Percentiles rank a stretch among this genome's conserved stretches.
Conservation (phyloP, 2,888 invertebrate species). For the Aradus depressus region DNA sequence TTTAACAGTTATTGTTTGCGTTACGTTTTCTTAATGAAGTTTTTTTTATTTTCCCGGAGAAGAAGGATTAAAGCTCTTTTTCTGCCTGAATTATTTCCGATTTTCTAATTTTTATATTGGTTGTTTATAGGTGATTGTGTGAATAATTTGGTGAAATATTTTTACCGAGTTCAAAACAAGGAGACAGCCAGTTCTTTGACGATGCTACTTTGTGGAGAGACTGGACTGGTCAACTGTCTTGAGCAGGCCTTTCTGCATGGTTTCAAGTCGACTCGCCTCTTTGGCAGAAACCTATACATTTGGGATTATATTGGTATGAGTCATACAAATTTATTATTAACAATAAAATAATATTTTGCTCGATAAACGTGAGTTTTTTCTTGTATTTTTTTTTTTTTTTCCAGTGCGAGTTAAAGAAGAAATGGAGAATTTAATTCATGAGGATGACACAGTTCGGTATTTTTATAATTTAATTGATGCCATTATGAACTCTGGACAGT, state of each 20-base stretch:
- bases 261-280: conserved; percentile 83
- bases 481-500: conserved; percentile 69
- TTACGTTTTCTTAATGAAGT: too few species aligned
- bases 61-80: neutral
- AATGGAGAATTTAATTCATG: conserved; percentile 24
- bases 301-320: conserved; percentile 94
- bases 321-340: neutral
- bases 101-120: neutral
- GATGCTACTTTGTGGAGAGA: conserved; percentile 86
- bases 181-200: conserved; percentile 52
- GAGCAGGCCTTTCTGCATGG: conserved; percentile 94
- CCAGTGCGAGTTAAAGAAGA: conserved; percentile 31
- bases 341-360: neutral
- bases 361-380: neutral
- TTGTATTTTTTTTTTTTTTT: conserved; percentile 7
- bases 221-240: conserved; percentile 83
- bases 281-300: conserved; percentile 86
- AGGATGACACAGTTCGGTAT: conserved; percentile 43
- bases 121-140: conserved; percentile 71
- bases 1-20: neutral
- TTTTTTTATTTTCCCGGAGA: neutral
- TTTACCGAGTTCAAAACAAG: conserved; percentile 62
- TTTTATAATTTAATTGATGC: conserved; percentile 74
- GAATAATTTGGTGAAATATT: conserved; percentile 93
- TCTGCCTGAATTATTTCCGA: neutral